Percentiles rank a stretch among this genome's conserved stretches.
These are phyloP conservation scores for Fukomys damarensis DNA, from an alignment of 2,113 vertebrate genomes.

Conservation along the genomic window DNA sequence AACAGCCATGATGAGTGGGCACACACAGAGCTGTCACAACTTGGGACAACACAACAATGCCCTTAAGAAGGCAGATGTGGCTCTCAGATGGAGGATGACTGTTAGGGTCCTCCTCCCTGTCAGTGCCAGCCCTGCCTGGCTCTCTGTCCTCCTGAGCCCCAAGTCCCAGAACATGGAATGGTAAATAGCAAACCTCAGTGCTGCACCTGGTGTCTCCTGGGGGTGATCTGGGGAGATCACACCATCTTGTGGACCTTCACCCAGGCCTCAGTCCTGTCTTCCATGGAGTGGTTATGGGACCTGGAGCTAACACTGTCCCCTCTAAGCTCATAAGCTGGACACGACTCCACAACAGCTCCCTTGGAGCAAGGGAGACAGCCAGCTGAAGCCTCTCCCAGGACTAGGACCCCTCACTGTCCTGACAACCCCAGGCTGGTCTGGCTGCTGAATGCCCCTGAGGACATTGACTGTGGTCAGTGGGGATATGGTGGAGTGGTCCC, in stretches of 20 bases:
- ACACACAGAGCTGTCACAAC: not conserved
- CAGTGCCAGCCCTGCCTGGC: not conserved
- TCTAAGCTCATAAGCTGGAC: not conserved
- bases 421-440: not conserved
- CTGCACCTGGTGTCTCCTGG: not conserved
- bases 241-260: too few relatives aligned
- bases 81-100: not conserved
- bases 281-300: not conserved
- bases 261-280: not conserved
- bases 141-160: not conserved
- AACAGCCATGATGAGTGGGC: slow-evolving; percentile 31
- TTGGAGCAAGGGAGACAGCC: not conserved
- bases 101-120: not conserved
- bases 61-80: not conserved
- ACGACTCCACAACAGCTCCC: not conserved
- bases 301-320: not conserved
- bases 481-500: not conserved
- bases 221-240: not conserved
- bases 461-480: not conserved
- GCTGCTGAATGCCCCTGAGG: not conserved
- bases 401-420: not conserved
- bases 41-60: not conserved
- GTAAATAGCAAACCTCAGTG: not conserved
- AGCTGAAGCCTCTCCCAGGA: not conserved
- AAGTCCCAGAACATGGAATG: not conserved